phyloP scores from a whole-genome alignment of 2,888 invertebrate genomes.

The Hanleya hanleyi region DNA sequence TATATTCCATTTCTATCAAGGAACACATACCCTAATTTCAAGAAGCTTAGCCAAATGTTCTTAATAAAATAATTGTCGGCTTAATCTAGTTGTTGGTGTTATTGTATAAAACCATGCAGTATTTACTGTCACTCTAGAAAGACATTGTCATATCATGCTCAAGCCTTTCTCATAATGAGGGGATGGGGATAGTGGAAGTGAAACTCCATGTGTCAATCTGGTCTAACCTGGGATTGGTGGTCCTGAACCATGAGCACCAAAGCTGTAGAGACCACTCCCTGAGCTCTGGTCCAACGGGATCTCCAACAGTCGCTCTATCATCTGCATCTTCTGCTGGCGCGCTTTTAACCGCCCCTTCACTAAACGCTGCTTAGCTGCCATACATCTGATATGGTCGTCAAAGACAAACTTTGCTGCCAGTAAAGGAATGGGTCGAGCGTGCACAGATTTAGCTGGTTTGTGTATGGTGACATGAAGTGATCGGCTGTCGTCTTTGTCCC shows the following conservation, averaged over 20 bases:
- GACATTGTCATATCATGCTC: too few species aligned
- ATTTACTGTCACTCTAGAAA: too few species aligned
- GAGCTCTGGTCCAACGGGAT: constrained; percentile 29
- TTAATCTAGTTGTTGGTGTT: too few species aligned
- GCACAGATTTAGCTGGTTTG: constrained; percentile 78
- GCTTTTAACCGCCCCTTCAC: constrained; percentile 84
- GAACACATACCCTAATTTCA: too few species aligned
- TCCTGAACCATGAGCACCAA: background rate
- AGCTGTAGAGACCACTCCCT: background rate
- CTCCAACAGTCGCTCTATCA: constrained; percentile 93
- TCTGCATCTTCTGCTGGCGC: constrained; percentile 96
- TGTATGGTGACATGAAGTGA: constrained; percentile 96
- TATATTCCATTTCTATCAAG: too few species aligned
- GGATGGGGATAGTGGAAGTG: too few species aligned
- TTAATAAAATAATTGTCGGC: too few species aligned
- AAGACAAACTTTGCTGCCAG: constrained; percentile 84
- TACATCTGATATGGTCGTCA: constrained; percentile 98
- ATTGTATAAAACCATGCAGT: too few species aligned
- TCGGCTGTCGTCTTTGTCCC: constrained; percentile 97
- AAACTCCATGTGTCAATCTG: too few species aligned
- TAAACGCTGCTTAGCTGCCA: constrained; percentile 96
- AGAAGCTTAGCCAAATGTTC: too few species aligned
- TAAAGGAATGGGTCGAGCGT: constrained; percentile 70
- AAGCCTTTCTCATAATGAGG: too few species aligned
- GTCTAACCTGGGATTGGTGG: background rate